Evolutionary conservation across 2,113 vertebrate genomes (phyloP).

Genomic region (Daboia siamensis): DNA sequence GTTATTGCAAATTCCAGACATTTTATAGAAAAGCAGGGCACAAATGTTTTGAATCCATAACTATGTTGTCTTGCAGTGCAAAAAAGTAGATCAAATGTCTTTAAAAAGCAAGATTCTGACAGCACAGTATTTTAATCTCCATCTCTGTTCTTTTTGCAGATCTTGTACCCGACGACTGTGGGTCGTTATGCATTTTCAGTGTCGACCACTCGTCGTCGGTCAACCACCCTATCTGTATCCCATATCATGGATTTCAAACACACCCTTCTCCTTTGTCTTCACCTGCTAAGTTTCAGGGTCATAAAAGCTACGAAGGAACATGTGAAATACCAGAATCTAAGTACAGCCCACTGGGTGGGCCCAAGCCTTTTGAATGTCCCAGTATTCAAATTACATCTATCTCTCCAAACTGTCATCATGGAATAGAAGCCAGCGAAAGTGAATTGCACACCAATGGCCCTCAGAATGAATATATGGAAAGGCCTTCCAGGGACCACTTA

Average conservation of each 20-base stretch:
- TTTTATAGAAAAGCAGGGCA: not conserved
- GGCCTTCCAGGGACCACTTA: slow-evolving; percentile 93
- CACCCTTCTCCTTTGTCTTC: slow-evolving; percentile 82
- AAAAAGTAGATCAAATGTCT: not conserved
- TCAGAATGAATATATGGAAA: slow-evolving; percentile 88
- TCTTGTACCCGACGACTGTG: slow-evolving; percentile 92
- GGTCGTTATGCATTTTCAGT: slow-evolving; percentile 93
- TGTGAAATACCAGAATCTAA: slow-evolving; percentile 81
- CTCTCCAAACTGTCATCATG: slow-evolving; percentile 96
- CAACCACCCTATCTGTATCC: slow-evolving; percentile 84
- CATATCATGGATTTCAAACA: slow-evolving; percentile 86
- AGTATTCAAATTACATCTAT: slow-evolving; percentile 99
- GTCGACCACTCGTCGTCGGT: slow-evolving; percentile 87
- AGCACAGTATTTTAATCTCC: not conserved
- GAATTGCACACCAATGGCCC: slow-evolving; percentile 82
- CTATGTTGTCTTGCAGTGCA: not conserved
- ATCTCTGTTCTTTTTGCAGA: slow-evolving; percentile 66
- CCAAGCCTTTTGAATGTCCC: slow-evolving; percentile 94
- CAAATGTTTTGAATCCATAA: not conserved
- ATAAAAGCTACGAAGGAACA: slow-evolving; percentile 78
- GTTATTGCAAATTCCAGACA: not conserved
- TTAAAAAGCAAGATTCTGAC: not conserved
- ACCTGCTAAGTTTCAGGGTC: slow-evolving; percentile 79
- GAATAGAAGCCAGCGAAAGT: slow-evolving; percentile 83
- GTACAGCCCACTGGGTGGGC: slow-evolving; percentile 80